phyloP scores from a whole-genome alignment of 2,888 invertebrate species.

The Noctua janthina region DNA sequence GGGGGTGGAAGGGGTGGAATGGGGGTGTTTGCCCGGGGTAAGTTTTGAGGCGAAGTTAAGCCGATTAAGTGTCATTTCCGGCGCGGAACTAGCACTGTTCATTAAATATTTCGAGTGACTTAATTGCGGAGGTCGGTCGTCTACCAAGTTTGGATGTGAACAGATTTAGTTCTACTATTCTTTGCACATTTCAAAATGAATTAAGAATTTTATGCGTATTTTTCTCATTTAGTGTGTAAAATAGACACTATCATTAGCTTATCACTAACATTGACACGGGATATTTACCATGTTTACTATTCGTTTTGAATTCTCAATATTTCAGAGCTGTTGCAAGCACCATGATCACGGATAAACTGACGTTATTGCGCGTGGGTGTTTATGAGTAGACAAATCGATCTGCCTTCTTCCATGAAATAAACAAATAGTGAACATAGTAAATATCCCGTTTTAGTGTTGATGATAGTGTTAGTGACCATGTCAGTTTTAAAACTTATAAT shows the following conservation, averaged over 20 bases:
- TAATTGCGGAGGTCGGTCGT: conserved; percentile 86
- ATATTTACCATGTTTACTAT: too few species aligned
- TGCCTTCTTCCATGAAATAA: too few species aligned
- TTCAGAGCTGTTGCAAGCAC: too few species aligned
- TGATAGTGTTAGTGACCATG: not conserved
- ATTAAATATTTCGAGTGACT: conserved; percentile 89
- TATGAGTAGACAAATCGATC: too few species aligned
- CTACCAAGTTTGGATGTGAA: conserved; percentile 81
- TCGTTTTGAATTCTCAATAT: too few species aligned
- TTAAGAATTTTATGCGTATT: conserved; percentile 32
- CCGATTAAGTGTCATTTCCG: conserved; percentile 90
- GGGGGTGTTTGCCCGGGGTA: conserved; percentile 75
- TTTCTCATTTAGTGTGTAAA: not conserved
- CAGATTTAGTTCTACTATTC: conserved; percentile 74
- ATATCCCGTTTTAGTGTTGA: too few species aligned
- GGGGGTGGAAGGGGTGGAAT: conserved; percentile 61
- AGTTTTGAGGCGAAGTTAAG: conserved; percentile 89
- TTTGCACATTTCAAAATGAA: conserved; percentile 59
- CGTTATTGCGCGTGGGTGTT: too few species aligned
- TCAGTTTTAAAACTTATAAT: not conserved
- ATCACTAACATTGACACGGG: too few species aligned
- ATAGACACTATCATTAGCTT: not conserved
- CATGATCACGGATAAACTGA: too few species aligned
- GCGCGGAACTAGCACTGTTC: conserved; percentile 88
- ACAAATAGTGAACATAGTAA: too few species aligned